Evolutionary conservation across 1,140 invertebrate species (phyloP).

Genomic region (Eriocheir sinensis): DNA sequence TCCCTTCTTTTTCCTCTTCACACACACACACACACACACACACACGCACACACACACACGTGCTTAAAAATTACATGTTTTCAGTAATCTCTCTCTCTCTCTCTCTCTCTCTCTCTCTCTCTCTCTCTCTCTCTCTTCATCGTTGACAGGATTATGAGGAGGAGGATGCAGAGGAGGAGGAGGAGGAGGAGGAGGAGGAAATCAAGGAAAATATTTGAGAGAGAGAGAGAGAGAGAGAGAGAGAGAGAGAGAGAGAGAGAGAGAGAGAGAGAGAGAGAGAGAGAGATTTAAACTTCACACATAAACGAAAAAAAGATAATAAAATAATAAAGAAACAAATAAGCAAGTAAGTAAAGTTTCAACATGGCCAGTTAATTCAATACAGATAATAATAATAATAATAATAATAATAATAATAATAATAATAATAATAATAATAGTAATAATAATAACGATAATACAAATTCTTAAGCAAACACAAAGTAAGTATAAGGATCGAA

Average conservation of each 20-base stretch:
- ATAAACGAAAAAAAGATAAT: no score
- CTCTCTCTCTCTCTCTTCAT: no score
- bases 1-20: not conserved
- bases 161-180: no score
- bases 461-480: no score
- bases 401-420: conserved; percentile 14
- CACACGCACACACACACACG: conserved; percentile 11
- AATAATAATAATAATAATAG: not conserved
- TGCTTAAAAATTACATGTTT: no score
- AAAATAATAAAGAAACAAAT: no score
- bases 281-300: not conserved
- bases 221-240: not conserved
- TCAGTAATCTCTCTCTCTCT: no score
- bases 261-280: not conserved
- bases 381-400: conserved; percentile 29
- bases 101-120: no score
- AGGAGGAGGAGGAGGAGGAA: no score
- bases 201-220: not conserved
- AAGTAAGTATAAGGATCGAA: no score
- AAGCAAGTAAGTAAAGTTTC: not conserved
- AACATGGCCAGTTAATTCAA: not conserved
- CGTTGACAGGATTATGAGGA: no score
- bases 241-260: not conserved
- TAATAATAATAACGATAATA: not conserved
- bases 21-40: not conserved